Base-by-base conservation (phyloP, 2,113 vertebrate species). In the Baryphthengus martii region DNA sequence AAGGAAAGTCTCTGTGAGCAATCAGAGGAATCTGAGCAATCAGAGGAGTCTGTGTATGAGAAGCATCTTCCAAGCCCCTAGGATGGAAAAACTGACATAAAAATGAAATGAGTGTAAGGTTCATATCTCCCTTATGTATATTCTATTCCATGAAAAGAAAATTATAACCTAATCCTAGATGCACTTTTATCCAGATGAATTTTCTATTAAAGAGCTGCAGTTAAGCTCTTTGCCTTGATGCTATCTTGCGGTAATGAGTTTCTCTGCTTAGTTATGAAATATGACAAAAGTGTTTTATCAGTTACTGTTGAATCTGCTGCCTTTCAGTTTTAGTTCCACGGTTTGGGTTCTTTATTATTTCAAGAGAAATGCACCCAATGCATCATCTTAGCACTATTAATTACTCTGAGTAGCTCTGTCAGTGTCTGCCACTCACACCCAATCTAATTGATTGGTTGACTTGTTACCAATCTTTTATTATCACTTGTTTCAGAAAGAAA, bases 101-200 rank as follows among this genome's bases (percentile, higher is more conserved):
- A 90, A 92, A 74, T 49, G n/a, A 89, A 74, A 71, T 35, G 19
- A 91, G 14, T 44, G 29, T 35, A 90, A 94, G 52, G 63, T 58
- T 86, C 1, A 0, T 37, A 59, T 31, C 17, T 83, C 42, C 55
- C 42, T 11, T 74, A 39, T 67, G 67, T 67, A 80, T 74, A 74
- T 44, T 63, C 82, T 73, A 47, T 47, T 75, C 56, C 31, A 59
- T 50, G 33, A 88, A 77, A 92, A 84, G 31, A 88, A 95, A 93
- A 84, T 71, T 66, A 85, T 83, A 86, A 66, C 55, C 74, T 91
- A 94, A 95, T 94, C 68, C 82, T 92, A 44, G 63, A 93, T 72
- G 72, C 67, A 70, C 72, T 94, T 96, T 90, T 84, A 96, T 77
- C 65, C 75, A 81, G 52, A 88, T 65, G 13, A 82, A 92, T 92